Percentiles rank a stretch among this genome's conserved stretches.
phyloP scores from a whole-genome alignment of 2,888 invertebrate genomes.

The Galerucella calmariensis region DNA sequence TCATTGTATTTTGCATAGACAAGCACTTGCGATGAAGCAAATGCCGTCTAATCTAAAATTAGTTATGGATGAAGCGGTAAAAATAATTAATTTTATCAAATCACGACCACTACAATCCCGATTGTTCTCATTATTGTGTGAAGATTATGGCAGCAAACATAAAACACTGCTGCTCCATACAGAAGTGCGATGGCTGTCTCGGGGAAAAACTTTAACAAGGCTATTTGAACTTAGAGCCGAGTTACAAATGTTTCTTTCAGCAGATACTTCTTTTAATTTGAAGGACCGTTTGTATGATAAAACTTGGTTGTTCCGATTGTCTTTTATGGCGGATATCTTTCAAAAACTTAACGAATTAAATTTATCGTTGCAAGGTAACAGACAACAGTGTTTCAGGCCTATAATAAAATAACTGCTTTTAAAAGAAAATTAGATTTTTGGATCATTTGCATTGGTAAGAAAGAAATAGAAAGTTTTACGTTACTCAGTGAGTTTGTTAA shows the following conservation, averaged over 20 bases:
- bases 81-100: conserved; percentile 39
- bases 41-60: conserved; percentile 45
- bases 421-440: neutral
- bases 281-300: too few relatives aligned
- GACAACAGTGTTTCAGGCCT: too few relatives aligned
- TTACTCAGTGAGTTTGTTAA: too few relatives aligned
- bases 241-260: conserved; percentile 33
- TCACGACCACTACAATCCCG: neutral
- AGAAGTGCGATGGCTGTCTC: conserved; percentile 36
- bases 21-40: conserved; percentile 41
- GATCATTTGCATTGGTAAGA: too few relatives aligned
- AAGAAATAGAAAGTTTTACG: too few relatives aligned
- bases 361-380: too few relatives aligned
- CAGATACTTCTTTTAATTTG: too few relatives aligned
- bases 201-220: conserved; percentile 33
- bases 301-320: too few relatives aligned
- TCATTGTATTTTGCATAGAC: conserved; percentile 36
- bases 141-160: too few relatives aligned
- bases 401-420: neutral
- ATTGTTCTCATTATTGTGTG: too few relatives aligned
- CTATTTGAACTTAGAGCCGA: conserved; percentile 37
- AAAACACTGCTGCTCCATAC: conserved; percentile 35
- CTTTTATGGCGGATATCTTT: too few relatives aligned
- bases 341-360: too few relatives aligned
- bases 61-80: conserved; percentile 19